Evolutionary conservation across 2,888 invertebrate genomes (phyloP), one percentile per base, ranked within the genome.

Genomic region (Drosophila kambysellisi): DNA sequence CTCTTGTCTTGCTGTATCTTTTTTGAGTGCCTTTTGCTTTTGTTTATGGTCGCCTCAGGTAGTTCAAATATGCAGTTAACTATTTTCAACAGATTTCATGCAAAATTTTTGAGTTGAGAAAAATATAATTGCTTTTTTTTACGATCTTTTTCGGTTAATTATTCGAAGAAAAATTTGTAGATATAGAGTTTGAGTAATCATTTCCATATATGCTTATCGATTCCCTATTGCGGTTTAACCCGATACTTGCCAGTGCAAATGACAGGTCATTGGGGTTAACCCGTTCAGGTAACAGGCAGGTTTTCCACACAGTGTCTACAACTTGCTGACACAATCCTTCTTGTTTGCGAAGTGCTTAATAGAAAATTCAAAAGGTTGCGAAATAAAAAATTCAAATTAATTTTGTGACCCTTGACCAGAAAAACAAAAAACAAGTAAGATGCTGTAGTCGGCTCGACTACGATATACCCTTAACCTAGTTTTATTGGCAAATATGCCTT

Each of bases 301-400:
- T 62, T 43, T 60, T 56, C 58, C 29, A 59, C 67, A 67, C 61
- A 37, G 43, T 33, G 59, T 54, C n/a, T 37, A 30, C 41, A 50
- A n/a, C 11, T 41, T 17, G 63, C 25, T 56, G 32, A 69, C 66
- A 65, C 58, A 51, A 79, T 57, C 79, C 71, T 72, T 88, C 81
- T 63, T 70, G 58, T 61, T 70, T 62, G 53, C 59, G 57, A 41
- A 32, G 37, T 56, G 72, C 78, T 88, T 90, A 74, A 88, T 90
- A 83, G 87, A 88, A 90, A 88, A 86, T 87, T 83, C 83, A 85
- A 90, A 88, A 88, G 87, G 84, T 80, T 70, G 46, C 46, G 73
- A 68, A 54, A 90, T 90, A 75, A 88, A 88, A 87, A 90, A 88
- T 83, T 80, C 69, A 88, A 87, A 88, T 90, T 82, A 83, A 90